Conservation (phyloP, 2,888 invertebrate species). For the Lutraria lutraria region DNA sequence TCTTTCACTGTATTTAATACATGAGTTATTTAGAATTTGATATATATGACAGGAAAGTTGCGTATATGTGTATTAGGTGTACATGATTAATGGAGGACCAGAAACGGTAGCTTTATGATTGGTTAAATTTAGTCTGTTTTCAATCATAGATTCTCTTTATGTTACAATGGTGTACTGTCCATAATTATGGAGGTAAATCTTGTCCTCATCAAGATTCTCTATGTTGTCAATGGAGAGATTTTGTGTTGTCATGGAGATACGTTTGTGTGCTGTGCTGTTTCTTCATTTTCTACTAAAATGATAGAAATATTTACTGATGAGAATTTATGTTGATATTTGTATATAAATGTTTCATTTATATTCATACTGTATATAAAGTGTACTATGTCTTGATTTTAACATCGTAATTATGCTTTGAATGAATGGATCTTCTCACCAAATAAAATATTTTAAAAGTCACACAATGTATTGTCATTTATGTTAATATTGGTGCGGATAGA, state of each 20-base stretch:
- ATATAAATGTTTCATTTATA: constrained; percentile 51
- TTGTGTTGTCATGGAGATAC: background rate
- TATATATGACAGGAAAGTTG: constrained; percentile 1
- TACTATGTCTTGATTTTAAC: constrained; percentile 50
- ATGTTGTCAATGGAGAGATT: background rate
- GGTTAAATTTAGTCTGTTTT: background rate
- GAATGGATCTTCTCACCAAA: constrained; percentile 51
- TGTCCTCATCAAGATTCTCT: background rate
- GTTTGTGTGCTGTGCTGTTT: constrained; percentile 39
- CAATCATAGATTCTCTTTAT: background rate
- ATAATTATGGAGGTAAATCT: background rate
- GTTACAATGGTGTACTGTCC: background rate
- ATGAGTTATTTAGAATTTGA: background rate
- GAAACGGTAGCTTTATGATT: background rate
- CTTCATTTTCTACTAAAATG: constrained; percentile 14
- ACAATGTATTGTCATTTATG: background rate
- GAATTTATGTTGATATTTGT: constrained; percentile 44
- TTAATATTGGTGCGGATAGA: too few relatives aligned
- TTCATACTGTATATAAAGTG: constrained; percentile 50
- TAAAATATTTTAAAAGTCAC: constrained; percentile 42
- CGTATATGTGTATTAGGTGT: background rate
- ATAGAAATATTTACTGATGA: constrained; percentile 29
- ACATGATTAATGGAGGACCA: background rate
- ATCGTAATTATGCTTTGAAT: constrained; percentile 47
- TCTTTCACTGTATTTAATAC: constrained; percentile 20